phyloP scores from a whole-genome alignment of 2,113 vertebrate species.

The Odocoileus hemionus region DNA sequence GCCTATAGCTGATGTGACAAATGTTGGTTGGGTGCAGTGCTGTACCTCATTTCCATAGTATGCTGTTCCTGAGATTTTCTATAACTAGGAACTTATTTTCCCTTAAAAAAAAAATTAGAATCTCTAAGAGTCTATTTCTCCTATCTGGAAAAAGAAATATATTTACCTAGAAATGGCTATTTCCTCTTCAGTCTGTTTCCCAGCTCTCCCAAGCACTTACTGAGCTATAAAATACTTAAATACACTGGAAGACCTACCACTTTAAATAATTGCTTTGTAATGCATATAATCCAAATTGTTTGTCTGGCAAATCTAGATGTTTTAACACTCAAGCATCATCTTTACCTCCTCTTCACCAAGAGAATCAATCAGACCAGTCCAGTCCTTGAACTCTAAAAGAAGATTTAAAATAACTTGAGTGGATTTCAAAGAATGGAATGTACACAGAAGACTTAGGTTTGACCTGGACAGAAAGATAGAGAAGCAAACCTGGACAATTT shows the following conservation, averaged over 20 bases:
- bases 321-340: not conserved
- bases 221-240: constrained; percentile 3
- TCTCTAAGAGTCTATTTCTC: not conserved
- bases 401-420: not conserved
- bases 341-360: not conserved
- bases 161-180: not conserved
- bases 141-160: not conserved
- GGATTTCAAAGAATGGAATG: not conserved
- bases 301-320: not conserved
- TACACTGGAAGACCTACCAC: not conserved
- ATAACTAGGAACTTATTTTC: not conserved
- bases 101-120: not conserved
- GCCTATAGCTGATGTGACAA: not conserved
- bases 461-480: not conserved
- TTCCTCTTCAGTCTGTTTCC: not conserved
- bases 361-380: not conserved
- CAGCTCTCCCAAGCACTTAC: not conserved
- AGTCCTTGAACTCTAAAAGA: not conserved
- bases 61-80: not conserved
- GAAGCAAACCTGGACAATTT: not conserved
- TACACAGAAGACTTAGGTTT: not conserved
- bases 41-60: not conserved
- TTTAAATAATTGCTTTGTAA: constrained; percentile 33
- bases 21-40: not conserved
- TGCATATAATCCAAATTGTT: not conserved